Percentiles rank a stretch among this genome's conserved stretches.
Evolutionary conservation across 92 coral and sea anemone genomes (phyloP).

Genomic region (Epizoanthus illoricatus): DNA sequence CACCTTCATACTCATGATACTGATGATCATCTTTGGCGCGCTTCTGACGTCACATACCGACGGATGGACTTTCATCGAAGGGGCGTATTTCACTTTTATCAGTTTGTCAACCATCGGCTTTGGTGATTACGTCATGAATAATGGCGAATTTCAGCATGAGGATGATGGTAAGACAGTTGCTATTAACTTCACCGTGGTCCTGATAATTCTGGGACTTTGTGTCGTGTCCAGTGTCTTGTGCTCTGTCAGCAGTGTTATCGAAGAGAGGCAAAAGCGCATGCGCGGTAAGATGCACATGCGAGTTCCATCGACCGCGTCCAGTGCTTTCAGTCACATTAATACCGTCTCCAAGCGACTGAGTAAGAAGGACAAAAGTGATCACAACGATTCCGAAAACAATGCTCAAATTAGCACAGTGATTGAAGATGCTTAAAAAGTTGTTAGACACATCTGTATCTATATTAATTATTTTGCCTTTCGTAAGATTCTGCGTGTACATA

Average conservation of each 20-base stretch:
- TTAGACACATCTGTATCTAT: too few species aligned
- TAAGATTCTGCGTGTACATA: too few species aligned
- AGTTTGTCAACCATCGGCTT: slow-evolving; percentile 95
- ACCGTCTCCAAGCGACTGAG: slow-evolving; percentile 45
- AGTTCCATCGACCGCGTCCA: slow-evolving; percentile 37
- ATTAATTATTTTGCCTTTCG: too few species aligned
- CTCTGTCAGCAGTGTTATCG: slow-evolving; percentile 86
- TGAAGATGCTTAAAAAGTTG: too few species aligned
- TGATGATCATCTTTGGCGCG: slow-evolving; percentile 88
- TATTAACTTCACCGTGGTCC: slow-evolving; percentile 74
- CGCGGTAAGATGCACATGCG: slow-evolving; percentile 48
- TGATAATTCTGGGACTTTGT: slow-evolving; percentile 85
- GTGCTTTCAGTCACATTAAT: slow-evolving; percentile 42
- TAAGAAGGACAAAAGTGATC: slow-evolving; percentile 19
- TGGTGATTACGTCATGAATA: slow-evolving; percentile 92
- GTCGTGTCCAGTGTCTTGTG: slow-evolving; percentile 94
- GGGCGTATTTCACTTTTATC: slow-evolving; percentile 85
- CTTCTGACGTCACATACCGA: slow-evolving; percentile 87
- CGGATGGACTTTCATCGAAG: slow-evolving; percentile 89
- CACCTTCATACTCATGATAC: slow-evolving; percentile 79
- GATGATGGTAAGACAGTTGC: slow-evolving; percentile 69
- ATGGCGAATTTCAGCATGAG: slow-evolving; percentile 73
- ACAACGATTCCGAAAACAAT: not conserved
- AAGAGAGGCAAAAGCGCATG: slow-evolving; percentile 84
- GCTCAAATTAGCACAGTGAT: too few species aligned